Conservation (phyloP, 2,113 vertebrate species). For the Cyprinodon variegatus region DNA sequence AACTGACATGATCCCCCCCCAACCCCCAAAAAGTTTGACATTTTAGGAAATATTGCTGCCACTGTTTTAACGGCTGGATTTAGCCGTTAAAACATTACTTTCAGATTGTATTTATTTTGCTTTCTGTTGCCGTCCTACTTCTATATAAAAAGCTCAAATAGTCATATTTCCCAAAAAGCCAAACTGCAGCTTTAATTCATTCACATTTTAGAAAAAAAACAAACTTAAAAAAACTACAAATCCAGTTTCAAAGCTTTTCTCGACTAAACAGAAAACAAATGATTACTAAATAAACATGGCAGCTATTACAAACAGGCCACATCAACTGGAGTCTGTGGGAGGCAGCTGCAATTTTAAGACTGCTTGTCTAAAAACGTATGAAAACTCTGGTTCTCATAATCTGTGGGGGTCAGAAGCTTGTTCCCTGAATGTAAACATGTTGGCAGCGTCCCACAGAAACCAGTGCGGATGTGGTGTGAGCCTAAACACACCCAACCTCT, state of each 20-base stretch:
- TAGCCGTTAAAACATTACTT: neutral
- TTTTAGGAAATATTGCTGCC: slow-evolving; percentile 1
- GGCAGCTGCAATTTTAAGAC: neutral
- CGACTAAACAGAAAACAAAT: slow-evolving; percentile 48
- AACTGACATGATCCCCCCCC: neutral
- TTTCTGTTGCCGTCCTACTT: neutral
- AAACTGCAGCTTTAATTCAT: slow-evolving; percentile 18
- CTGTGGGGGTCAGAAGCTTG: neutral
- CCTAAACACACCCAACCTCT: neutral
- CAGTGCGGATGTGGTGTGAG: neutral
- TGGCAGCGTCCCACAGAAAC: neutral
- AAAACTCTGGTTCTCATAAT: neutral
- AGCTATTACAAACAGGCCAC: slow-evolving; percentile 6
- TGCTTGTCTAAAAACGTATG: neutral
- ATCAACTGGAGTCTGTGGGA: slow-evolving; percentile 1
- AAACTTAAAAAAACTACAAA: slow-evolving; percentile 18
- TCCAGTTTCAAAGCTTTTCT: slow-evolving; percentile 35
- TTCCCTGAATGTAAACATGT: slow-evolving; percentile 3
- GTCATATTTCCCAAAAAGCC: slow-evolving; percentile 12
- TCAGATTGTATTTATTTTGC: neutral
- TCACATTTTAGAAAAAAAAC: slow-evolving; percentile 49
- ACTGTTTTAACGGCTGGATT: neutral
- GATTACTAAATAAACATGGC: slow-evolving; percentile 59
- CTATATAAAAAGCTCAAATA: neutral
- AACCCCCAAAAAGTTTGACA: neutral